A percentile compares a stretch with the other conserved stretches of the same genome.
Conservation (phyloP, 2,113 vertebrate genomes). For the Silurus meridionalis region DNA sequence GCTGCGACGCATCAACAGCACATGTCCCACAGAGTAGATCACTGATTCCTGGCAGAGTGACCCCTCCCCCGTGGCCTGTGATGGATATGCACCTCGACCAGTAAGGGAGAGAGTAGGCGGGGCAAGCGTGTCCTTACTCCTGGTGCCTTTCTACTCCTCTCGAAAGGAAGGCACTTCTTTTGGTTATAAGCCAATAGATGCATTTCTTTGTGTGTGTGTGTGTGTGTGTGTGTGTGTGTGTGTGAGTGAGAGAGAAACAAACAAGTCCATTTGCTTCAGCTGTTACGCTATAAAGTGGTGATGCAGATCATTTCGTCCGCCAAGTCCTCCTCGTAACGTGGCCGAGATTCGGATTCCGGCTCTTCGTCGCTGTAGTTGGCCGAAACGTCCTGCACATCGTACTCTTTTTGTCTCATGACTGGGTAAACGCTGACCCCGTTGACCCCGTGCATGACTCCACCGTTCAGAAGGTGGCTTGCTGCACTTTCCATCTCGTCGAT, state of each 20-base stretch:
- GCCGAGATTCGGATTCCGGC: conserved; percentile 75
- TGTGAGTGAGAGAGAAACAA: conserved; percentile 33
- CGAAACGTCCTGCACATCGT: conserved; percentile 87
- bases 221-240: not conserved
- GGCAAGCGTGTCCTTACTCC: conserved; percentile 67
- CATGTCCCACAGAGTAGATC: conserved; percentile 46
- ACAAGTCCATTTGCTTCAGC: conserved; percentile 16
- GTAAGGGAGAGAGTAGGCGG: conserved; percentile 50
- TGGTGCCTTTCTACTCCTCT: conserved; percentile 81
- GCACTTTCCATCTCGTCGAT: conserved; percentile 99
- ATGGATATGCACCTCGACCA: conserved; percentile 45
- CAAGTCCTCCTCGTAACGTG: conserved; percentile 92
- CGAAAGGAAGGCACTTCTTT: conserved; percentile 97
- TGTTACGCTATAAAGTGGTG: conserved; percentile 91
- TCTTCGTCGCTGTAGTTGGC: conserved; percentile 94
- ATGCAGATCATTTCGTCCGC: conserved; percentile 99
- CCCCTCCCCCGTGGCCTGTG: not conserved
- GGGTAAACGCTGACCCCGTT: conserved; percentile 83
- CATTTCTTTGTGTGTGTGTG: conserved; percentile 58
- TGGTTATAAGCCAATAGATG: conserved; percentile 79
- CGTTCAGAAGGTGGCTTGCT: conserved; percentile 91
- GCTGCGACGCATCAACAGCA: conserved; percentile 20
- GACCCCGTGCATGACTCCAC: conserved; percentile 75
- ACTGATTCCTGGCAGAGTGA: not conserved
- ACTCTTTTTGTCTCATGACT: conserved; percentile 79